Evolutionary conservation across 2,797 vertebrate species (phyloP).

Genomic region (Scarus forsteni): DNA sequence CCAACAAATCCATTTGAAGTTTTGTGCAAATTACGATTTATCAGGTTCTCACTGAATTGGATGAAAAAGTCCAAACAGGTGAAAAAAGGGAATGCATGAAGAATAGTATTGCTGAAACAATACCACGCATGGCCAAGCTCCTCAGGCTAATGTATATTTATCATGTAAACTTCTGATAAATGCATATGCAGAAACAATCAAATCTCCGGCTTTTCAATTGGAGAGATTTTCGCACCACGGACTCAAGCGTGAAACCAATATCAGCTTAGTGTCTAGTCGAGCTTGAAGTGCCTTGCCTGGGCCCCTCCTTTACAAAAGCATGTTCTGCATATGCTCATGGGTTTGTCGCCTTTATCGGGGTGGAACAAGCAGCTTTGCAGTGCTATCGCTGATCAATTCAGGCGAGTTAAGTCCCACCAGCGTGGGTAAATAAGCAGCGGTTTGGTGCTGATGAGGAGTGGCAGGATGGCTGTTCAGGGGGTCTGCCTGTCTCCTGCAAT

Average conservation of each 20-base stretch:
- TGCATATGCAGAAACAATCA: constrained; percentile 87
- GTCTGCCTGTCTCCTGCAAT: constrained; percentile 50
- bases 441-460: constrained; percentile 78
- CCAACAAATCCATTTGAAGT: constrained; percentile 65
- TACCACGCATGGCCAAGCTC: constrained; percentile 79
- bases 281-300: constrained; percentile 79
- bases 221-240: constrained; percentile 74
- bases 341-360: constrained; percentile 77
- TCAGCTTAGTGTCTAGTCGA: constrained; percentile 86
- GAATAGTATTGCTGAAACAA: constrained; percentile 74
- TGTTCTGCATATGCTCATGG: constrained; percentile 83
- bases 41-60: constrained; percentile 61
- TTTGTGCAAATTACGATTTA: constrained; percentile 71
- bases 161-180: constrained; percentile 86
- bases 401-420: constrained; percentile 63
- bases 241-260: constrained; percentile 86
- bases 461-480: constrained; percentile 60
- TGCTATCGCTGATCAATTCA: constrained; percentile 76
- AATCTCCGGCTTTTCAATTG: constrained; percentile 78
- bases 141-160: constrained; percentile 81
- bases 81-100: constrained; percentile 52
- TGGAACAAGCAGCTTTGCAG: constrained; percentile 80
- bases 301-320: constrained; percentile 67
- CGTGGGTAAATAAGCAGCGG: constrained; percentile 78
- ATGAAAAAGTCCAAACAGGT: constrained; percentile 82